Evolutionary conservation across 2,113 vertebrate species (phyloP), one percentile per base, ranked within the genome.

Genomic region (Cryptotis parvus): DNA sequence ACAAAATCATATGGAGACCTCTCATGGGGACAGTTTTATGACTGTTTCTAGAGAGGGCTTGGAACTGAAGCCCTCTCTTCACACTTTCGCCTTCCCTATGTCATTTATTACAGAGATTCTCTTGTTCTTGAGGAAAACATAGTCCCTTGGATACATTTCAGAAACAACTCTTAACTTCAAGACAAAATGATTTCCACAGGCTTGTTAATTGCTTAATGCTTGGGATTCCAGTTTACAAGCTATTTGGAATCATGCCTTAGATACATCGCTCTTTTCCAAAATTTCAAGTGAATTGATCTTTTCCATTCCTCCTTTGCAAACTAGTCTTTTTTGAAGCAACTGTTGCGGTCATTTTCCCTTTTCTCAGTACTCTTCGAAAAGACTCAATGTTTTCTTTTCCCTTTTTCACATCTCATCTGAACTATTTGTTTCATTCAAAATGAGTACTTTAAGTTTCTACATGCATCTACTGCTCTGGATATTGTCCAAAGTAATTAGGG

Each of bases 121-220:
- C 41, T 76, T 7, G 1, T 74, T 55, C 73, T 81, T 69, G 81
- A 58, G 35, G 35, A 89, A 84, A 55, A 68, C 74, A 70, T 1
- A 10, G 70, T 33, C 65, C 78, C 72, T 79, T 55, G 39, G 76
- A 70, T 58, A 49, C 35, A 69, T 78, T 84, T 93, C 41, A 92
- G 76, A 84, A 88, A 61, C 68, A 91, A 61, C 27, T 41, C 11
- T 6, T 33, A 43, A 68, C 10, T 79, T 91, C 39, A 87, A 80
- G 45, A 72, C 20, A 55, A 81, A 76, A 68, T 69, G 63, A 72
- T 85, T 93, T 84, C n/a, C 24, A 63, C 1, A 6, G 33, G 18
- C 7, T 63, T 10, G 11, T 52, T 78, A 82, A 55, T 84, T 87
- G 58, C 83, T 72, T 85, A 84, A 52, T 61, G 29, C 14, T 15